These are phyloP conservation scores for Nineta flava DNA, from an alignment of 2,888 invertebrate genomes.

Conservation along the genomic window DNA sequence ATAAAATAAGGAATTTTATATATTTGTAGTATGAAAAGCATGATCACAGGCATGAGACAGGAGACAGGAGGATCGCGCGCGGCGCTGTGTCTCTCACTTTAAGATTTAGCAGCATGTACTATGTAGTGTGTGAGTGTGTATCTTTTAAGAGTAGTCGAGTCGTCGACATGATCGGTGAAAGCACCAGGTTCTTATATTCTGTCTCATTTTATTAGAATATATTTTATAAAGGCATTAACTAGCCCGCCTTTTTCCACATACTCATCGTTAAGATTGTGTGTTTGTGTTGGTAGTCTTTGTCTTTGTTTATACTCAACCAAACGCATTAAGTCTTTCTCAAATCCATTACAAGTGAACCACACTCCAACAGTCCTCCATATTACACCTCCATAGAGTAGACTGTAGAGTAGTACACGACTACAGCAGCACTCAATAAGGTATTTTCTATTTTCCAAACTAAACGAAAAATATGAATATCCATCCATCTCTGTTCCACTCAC, in stretches of 20 bases:
- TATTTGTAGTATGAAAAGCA: too few relatives aligned
- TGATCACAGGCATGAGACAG: too few relatives aligned
- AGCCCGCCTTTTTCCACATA: not conserved
- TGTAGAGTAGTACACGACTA: too few relatives aligned
- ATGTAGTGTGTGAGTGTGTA: too few relatives aligned
- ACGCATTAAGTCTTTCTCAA: not conserved
- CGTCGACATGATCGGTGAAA: not conserved
- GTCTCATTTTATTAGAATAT: not conserved
- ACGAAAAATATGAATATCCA: not conserved
- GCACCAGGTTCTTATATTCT: not conserved
- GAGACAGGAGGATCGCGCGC: too few relatives aligned
- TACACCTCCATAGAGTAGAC: too few relatives aligned
- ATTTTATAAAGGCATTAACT: not conserved
- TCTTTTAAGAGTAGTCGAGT: too few relatives aligned
- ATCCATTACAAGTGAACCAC: not conserved
- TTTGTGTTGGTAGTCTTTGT: not conserved
- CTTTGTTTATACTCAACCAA: not conserved
- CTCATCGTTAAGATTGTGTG: not conserved
- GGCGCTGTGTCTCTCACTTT: too few relatives aligned
- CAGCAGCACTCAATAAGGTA: not conserved
- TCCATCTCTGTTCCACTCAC: not conserved
- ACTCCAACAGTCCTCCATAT: too few relatives aligned
- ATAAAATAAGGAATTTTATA: conserved; percentile 1
- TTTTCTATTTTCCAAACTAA: not conserved
- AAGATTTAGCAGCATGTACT: too few relatives aligned